Percentiles rank a stretch among this genome's conserved stretches.
phyloP scores from a whole-genome alignment of 1,140 invertebrate genomes.

The Muscidifurax raptorellus region DNA sequence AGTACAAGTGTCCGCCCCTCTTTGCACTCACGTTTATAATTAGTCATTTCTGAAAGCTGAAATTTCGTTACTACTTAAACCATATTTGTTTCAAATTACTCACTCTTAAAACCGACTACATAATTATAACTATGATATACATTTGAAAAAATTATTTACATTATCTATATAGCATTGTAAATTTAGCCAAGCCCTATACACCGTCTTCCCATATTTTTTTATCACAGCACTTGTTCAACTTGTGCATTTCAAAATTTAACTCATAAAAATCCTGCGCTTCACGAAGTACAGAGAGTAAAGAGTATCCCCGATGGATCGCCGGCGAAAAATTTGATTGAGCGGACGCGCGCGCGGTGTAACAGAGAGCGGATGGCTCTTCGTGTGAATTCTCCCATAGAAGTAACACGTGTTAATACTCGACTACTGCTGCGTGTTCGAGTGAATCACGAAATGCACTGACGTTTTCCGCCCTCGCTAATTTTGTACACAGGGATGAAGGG shows the following conservation, averaged over 20 bases:
- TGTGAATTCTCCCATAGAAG: conserved; percentile 70
- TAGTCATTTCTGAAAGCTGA: no score
- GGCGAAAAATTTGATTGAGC: conserved; percentile 69
- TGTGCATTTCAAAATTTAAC: no score
- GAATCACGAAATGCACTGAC: conserved; percentile 50
- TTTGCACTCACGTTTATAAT: neutral
- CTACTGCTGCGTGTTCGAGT: neutral
- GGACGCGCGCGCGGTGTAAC: conserved; percentile 14
- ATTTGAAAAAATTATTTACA: no score
- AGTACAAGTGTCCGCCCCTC: conserved; percentile 9
- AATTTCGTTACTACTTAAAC: no score
- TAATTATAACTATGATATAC: no score
- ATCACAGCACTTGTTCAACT: no score
- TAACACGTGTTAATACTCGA: conserved; percentile 64
- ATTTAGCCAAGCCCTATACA: no score
- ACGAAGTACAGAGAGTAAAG: neutral
- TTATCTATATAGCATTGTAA: no score
- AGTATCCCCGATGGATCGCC: conserved; percentile 34
- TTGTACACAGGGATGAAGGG: neutral
- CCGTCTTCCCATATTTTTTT: no score
- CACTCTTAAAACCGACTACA: no score
- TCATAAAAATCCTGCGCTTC: no score
- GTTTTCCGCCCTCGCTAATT: conserved; percentile 46
- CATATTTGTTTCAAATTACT: no score
- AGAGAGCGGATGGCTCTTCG: conserved; percentile 57